Evolutionary conservation across 1,140 invertebrate species (phyloP), one percentile per base, ranked within the genome.

Genomic region (Tetraneura akinire): DNA sequence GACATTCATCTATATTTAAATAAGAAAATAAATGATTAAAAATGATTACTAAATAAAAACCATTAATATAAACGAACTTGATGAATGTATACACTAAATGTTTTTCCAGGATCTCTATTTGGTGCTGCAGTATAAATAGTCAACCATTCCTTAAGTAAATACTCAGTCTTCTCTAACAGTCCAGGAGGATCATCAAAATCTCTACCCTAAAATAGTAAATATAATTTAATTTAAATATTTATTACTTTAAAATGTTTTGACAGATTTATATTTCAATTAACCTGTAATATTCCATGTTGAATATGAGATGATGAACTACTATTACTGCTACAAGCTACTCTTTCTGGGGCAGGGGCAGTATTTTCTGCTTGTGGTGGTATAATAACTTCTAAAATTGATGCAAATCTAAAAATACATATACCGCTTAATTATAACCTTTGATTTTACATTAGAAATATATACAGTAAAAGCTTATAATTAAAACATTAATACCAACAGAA

Each of bases 101-200:
- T 94, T 84, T 97, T 97, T 1, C 92, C 92, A 8, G 95, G 93
- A 86, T 98, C 97, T 57, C 93, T 89, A 0, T 92, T 91, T 18
- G 92, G 90, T 18, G 89, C 88, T 2, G 93, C 91, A 29, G 90
- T 92, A 84, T 97, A 97, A 84, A 98, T 91, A 23, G 89, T 90
- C 4, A 98, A 93, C 98, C 98, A 99, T 84, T 99, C 97, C 18
- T 96, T 89, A 10, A 99, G 87, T 2, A 99, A 86, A 82, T 90
- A 95, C 85, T 99, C 97, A 0, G 96, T 97, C 85, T 98, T 99
- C 84, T 98, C 96, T 83, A 95, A 92, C 9, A 99, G 87, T 14
- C 94, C 96, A 8, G 93, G 94, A 18, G 96, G 96, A 88, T 98
- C 97, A 84, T 97, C 95, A 82, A 92, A 96, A 80, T 97, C 95